Percentiles rank a stretch among this genome's conserved stretches.
These are phyloP conservation scores for Thalassophryne amazonica DNA, from an alignment of 2,797 vertebrate genomes.

Conservation along the genomic window DNA sequence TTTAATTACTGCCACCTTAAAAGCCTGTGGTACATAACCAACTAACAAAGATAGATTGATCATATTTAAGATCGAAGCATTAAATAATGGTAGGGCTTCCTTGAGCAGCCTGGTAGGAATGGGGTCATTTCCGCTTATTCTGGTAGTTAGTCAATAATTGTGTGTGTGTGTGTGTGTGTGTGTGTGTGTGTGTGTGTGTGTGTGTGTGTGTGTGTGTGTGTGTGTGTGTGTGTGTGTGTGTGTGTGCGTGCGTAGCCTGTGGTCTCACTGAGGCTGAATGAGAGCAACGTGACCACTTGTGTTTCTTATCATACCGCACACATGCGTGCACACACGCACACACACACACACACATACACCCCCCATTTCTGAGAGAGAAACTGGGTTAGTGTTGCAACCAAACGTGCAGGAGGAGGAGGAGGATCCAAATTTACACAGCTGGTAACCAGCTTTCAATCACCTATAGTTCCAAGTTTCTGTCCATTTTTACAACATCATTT, in stretches of 20 bases:
- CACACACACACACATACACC: background rate
- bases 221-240: background rate
- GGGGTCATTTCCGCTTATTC: no score
- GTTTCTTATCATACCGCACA: slow-evolving; percentile 39
- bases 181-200: background rate
- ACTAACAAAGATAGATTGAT: no score
- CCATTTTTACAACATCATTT: background rate
- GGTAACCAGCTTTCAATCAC: slow-evolving; percentile 22
- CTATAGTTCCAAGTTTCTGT: background rate
- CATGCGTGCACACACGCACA: slow-evolving; percentile 2
- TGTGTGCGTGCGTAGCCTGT: background rate
- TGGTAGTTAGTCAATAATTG: slow-evolving; percentile 38
- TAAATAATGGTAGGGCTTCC: no score
- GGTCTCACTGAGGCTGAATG: slow-evolving; percentile 12
- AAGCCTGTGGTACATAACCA: no score
- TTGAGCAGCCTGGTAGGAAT: no score
- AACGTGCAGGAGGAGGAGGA: background rate
- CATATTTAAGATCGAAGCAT: no score
- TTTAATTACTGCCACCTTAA: no score
- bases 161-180: background rate
- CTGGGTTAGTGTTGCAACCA: slow-evolving; percentile 58
- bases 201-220: background rate
- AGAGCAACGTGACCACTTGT: slow-evolving; percentile 32
- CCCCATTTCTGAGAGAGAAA: slow-evolving; percentile 37
- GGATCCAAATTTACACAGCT: background rate